These are phyloP conservation scores for Melanotaenia trifasciata DNA, from an alignment of 2,797 vertebrate species.

Conservation along the genomic window DNA sequence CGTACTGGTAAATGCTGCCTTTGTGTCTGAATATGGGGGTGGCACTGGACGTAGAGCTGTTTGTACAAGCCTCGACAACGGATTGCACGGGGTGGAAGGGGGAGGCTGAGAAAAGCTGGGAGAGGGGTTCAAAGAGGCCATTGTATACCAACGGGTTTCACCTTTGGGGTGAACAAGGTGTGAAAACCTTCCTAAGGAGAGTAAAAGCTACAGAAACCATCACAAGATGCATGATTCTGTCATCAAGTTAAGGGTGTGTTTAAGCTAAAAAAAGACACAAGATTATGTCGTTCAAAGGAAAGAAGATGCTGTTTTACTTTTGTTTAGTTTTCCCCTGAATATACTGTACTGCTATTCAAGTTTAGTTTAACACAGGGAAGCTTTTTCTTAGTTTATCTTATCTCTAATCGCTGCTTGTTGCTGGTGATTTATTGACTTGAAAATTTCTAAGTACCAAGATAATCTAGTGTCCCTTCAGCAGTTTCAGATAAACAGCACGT, in stretches of 20 bases:
- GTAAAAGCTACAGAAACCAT: conserved; percentile 34
- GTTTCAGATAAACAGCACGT: conserved; percentile 2
- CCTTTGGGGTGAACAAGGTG: conserved; percentile 73
- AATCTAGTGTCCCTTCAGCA: conserved; percentile 22
- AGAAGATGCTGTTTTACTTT: not conserved
- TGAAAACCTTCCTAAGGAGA: conserved; percentile 44
- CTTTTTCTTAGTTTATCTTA: conserved; percentile 20
- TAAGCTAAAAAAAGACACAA: conserved; percentile 2
- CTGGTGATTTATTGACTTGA: not conserved
- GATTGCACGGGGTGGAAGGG: conserved; percentile 12
- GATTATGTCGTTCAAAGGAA: not conserved
- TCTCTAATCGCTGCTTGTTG: not conserved
- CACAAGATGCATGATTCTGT: conserved; percentile 3
- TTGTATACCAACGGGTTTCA: conserved; percentile 69
- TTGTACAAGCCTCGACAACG: conserved; percentile 76
- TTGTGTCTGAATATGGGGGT: conserved; percentile 69
- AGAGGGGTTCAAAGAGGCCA: conserved; percentile 56
- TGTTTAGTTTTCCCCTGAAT: not conserved
- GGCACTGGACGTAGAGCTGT: conserved; percentile 56
- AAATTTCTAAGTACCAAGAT: conserved; percentile 25
- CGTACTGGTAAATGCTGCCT: conserved; percentile 82
- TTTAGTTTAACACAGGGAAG: not conserved
- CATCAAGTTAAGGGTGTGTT: not conserved
- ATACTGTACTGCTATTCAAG: not conserved
- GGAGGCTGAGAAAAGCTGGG: conserved; percentile 46